Base-by-base conservation (phyloP, 2,888 invertebrate genomes). In the Ethmia dodecea region DNA sequence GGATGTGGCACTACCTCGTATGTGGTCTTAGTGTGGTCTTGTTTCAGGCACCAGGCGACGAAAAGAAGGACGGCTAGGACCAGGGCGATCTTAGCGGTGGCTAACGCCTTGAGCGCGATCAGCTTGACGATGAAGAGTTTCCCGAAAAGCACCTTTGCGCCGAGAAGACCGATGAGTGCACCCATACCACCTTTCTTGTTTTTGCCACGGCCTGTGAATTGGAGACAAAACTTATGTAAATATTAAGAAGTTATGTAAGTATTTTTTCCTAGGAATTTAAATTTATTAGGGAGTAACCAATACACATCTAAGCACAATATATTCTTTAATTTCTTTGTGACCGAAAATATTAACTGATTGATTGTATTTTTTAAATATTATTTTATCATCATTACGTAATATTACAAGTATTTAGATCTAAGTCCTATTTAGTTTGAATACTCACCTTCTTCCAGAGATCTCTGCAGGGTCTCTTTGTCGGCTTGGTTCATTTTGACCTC, bases 371-470 rank as follows among this genome's bases (percentile, higher is more conserved):
- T n/a, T n/a, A n/a, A n/a, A n/a, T n/a, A n/a, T n/a, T n/a, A n/a
- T n/a, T n/a, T n/a, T n/a, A n/a, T n/a, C n/a, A n/a, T n/a, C n/a
- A n/a, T n/a, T n/a, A n/a, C n/a, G n/a, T n/a, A n/a, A n/a, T n/a
- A n/a, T n/a, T n/a, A n/a, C n/a, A n/a, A n/a, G n/a, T n/a, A n/a
- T n/a, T n/a, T n/a, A n/a, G n/a, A n/a, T n/a, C n/a, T n/a, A n/a
- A n/a, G n/a, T n/a, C n/a, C n/a, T n/a, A n/a, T n/a, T n/a, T n/a
- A n/a, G n/a, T n/a, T n/a, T n/a, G n/a, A n/a, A n/a, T n/a, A n/a
- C 22, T 79, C 88, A 94, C 94, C 94, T 92, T 94, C 94, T 61
- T 93, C 94, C 31, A 93, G 83, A n/a, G 94, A 92, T 49, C 93
- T 89, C 61, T 92, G 90, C 67, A 94, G 88, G 54, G 92, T 92